Evolutionary conservation across 2,888 invertebrate genomes (phyloP), one percentile per base, ranked within the genome.

Genomic region (Maniola hyperantus): DNA sequence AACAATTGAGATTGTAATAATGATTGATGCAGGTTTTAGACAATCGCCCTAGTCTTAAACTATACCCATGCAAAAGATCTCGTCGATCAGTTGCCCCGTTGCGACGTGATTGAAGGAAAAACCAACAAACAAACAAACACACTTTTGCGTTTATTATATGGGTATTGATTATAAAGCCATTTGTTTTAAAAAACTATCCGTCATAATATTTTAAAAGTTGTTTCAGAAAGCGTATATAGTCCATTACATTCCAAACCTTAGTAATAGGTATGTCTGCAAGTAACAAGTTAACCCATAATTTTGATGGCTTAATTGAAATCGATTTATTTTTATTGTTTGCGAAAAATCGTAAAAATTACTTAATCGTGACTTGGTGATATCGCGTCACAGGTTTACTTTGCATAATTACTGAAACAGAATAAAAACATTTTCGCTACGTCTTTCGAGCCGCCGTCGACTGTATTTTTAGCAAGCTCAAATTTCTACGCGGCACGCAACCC

Each of bases 401-500:
- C 71, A 74, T 75, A 75, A 75, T 75, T 74, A 74, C 72, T 72
- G 67, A 72, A 77, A 77, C 78, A 76, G 74, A 83, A 83, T 79
- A 82, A 77, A 81, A 83, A 84, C 83, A 84, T 80, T 81, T 81
- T 79, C 72, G 73, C 74, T 72, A 74, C 68, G 70, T 79, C 76
- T 80, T 76, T 77, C 58, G 64, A 70, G 71, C 76, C 74, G 72
- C 76, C 76, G 74, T 77, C 77, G 80, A 79, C 77, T 77, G 78
- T 78, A 80, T 76, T 83, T 83, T 83, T 80, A 73, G 68, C 65
- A 65, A 77, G 77, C 73, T 77, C 74, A 77, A 89, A 89, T 85
- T 83, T 81, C 81, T 80, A 81, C 70, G 74, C 78, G 83, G 83
- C 91, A 91, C 89, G 89, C 90, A 70, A 89, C 73, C 73, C 66